Conservation (phyloP, 2,797 vertebrate genomes). For the Tachyglossus aculeatus region DNA sequence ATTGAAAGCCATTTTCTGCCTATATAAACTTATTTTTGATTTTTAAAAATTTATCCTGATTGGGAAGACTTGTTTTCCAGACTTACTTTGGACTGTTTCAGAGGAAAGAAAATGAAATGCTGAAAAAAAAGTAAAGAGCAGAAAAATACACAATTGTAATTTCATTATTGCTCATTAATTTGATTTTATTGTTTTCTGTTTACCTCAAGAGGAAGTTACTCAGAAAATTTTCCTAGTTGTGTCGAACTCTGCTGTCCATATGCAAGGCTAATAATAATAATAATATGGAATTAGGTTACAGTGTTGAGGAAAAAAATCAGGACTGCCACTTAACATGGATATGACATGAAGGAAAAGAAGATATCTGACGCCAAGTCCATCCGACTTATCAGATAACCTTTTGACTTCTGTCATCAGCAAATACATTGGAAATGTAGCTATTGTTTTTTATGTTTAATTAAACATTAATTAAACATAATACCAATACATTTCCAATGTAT, state of each 20-base stretch:
- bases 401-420: neutral
- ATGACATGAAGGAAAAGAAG: neutral
- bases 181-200: neutral
- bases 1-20: neutral
- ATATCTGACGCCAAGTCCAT: neutral
- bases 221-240: neutral
- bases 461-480: too few species aligned
- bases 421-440: neutral
- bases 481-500: too few species aligned
- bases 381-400: neutral
- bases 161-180: too few species aligned
- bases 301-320: neutral
- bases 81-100: slow-evolving; percentile 5
- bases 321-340: neutral
- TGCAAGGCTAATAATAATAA: neutral
- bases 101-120: neutral
- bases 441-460: neutral
- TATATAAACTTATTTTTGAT: slow-evolving; percentile 7
- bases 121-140: neutral
- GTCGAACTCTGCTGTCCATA: too few species aligned
- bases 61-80: neutral
- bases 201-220: slow-evolving; percentile 7
- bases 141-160: neutral
- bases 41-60: neutral
- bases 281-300: neutral